Evolutionary conservation across 2,888 invertebrate genomes (phyloP).

Genomic region (Lucinisca nassula): DNA sequence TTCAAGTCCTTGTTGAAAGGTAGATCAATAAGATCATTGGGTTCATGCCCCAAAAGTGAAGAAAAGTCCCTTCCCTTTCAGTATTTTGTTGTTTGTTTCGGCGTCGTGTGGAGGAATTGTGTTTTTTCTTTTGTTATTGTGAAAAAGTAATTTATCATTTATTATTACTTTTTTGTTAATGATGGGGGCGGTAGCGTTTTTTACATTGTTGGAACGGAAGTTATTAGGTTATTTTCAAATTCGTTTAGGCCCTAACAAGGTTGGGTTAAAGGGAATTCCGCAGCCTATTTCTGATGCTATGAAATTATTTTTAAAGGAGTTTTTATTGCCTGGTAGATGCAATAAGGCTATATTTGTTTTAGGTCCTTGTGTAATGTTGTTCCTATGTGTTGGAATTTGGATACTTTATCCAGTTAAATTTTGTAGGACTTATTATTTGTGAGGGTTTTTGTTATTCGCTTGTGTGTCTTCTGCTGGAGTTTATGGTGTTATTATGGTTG

Average conservation of each 20-base stretch:
- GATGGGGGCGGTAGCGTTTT: slow-evolving; percentile 91
- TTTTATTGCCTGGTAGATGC: slow-evolving; percentile 89
- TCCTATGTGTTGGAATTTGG: slow-evolving; percentile 90
- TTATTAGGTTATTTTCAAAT: slow-evolving; percentile 92
- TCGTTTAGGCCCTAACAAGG: slow-evolving; percentile 93
- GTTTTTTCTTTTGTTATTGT: background rate
- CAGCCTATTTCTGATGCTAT: slow-evolving; percentile 93
- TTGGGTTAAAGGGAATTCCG: slow-evolving; percentile 90
- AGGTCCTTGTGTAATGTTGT: slow-evolving; percentile 88
- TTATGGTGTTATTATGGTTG: slow-evolving; percentile 90
- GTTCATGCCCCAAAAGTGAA: too few species aligned
- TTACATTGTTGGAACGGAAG: slow-evolving; percentile 92
- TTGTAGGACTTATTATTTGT: slow-evolving; percentile 90
- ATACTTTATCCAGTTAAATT: slow-evolving; percentile 90
- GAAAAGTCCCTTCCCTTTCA: too few species aligned
- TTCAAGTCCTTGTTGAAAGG: too few species aligned
- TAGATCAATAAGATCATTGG: too few species aligned
- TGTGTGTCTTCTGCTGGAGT: slow-evolving; percentile 91
- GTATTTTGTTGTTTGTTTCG: too few species aligned
- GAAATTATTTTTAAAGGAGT: slow-evolving; percentile 91
- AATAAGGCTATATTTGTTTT: slow-evolving; percentile 88
- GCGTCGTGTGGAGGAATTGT: background rate
- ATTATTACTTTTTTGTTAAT: slow-evolving; percentile 87
- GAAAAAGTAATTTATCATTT: background rate
- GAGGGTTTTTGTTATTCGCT: slow-evolving; percentile 91